A percentile compares a stretch with the other conserved stretches of the same genome.
Conservation (phyloP, 2,113 vertebrate species). For the Ochotona princeps region DNA sequence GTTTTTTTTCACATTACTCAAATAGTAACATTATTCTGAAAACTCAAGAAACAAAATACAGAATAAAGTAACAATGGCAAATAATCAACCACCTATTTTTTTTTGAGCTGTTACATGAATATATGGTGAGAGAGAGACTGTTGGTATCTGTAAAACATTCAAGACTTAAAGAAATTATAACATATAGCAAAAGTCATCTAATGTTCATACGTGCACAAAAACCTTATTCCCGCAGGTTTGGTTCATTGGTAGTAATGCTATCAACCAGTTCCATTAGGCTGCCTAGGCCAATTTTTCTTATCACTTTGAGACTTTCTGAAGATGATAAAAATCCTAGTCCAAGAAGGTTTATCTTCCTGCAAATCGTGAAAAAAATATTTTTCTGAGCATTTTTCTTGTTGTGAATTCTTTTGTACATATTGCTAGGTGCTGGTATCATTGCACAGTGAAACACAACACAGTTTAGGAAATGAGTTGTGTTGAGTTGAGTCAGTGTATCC, state of each 20-base stretch:
- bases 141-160: neutral
- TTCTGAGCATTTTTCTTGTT: neutral
- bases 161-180: neutral
- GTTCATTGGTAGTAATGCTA: neutral
- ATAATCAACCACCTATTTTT: neutral
- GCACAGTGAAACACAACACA: neutral
- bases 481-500: neutral
- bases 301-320: neutral
- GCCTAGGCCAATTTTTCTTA: neutral
- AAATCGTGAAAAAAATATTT: neutral
- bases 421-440: neutral
- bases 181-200: neutral
- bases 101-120: neutral
- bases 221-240: neutral
- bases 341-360: neutral
- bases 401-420: neutral
- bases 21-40: constrained; percentile 19
- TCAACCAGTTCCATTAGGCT: neutral
- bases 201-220: neutral
- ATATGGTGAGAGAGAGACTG: neutral
- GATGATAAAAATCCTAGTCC: neutral
- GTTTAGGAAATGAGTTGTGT: neutral
- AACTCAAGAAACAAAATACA: neutral
- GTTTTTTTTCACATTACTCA: neutral
- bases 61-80: constrained; percentile 14